A percentile compares a stretch with the other conserved stretches of the same genome.
These are phyloP conservation scores for Leptopterna dolabrata DNA, from an alignment of 2,888 invertebrate genomes.

Conservation along the genomic window DNA sequence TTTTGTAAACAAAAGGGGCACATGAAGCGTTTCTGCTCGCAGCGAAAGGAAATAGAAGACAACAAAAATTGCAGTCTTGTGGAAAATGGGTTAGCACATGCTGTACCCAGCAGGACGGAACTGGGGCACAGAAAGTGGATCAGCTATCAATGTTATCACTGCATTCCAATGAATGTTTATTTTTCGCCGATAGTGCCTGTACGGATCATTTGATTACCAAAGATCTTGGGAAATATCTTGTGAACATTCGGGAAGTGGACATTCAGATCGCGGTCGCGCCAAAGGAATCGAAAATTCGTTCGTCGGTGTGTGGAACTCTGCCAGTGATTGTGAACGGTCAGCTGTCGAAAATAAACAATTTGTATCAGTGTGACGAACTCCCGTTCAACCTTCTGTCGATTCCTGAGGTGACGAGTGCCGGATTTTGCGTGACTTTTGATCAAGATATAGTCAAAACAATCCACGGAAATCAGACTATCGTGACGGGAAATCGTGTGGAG, in stretches of 20 bases:
- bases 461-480: background rate
- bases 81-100: constrained; percentile 8
- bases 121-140: background rate
- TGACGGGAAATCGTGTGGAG: constrained; percentile 27
- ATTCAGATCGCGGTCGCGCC: constrained; percentile 12
- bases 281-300: background rate
- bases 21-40: background rate
- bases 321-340: constrained; percentile 5
- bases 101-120: background rate
- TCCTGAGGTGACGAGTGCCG: background rate
- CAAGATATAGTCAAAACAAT: background rate
- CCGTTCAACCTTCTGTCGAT: background rate
- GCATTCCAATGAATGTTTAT: background rate
- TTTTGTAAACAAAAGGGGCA: background rate
- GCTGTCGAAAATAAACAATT: background rate
- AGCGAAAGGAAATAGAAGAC: background rate
- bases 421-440: background rate
- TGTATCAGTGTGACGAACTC: background rate
- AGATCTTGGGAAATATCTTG: constrained; percentile 10
- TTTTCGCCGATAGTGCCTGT: constrained; percentile 13
- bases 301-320: constrained; percentile 5
- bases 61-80: background rate
- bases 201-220: constrained; percentile 1
- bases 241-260: background rate
- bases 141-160: background rate